A percentile compares a stretch with the other conserved stretches of the same genome.
Conservation (phyloP, 2,888 invertebrate species). For the Epinotia nisella region DNA sequence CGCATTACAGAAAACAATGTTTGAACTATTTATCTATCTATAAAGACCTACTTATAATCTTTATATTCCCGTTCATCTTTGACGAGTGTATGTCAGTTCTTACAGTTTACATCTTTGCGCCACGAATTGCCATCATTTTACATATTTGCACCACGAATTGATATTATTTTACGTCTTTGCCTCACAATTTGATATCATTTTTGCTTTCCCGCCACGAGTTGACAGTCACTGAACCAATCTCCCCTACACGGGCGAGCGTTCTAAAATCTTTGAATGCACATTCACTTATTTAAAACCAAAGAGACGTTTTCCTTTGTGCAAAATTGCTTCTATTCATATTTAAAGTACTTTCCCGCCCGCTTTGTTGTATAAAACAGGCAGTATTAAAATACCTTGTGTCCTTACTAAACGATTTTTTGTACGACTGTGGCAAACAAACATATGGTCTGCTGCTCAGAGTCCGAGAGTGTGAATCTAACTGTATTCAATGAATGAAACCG, state of each 20-base stretch:
- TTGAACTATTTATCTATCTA: too few relatives aligned
- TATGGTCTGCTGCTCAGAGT: too few relatives aligned
- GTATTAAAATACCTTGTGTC: neutral
- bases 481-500: too few relatives aligned
- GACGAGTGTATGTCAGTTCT: neutral
- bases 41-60: neutral
- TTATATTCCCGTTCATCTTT: neutral
- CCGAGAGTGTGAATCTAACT: too few relatives aligned
- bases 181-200: neutral
- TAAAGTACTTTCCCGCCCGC: neutral
- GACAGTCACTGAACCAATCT: neutral
- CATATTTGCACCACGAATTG: neutral
- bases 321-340: neutral
- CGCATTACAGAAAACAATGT: neutral
- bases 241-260: neutral
- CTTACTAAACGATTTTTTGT: neutral
- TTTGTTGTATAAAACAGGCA: neutral
- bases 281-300: neutral
- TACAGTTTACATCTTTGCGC: neutral
- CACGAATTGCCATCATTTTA: neutral
- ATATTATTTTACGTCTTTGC: neutral
- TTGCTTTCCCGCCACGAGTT: neutral
- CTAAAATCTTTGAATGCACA: neutral
- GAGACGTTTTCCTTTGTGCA: neutral
- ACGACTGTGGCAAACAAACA: neutral